phyloP scores from a whole-genome alignment of 2,113 vertebrate genomes.

The Pangasianodon gigas region DNA sequence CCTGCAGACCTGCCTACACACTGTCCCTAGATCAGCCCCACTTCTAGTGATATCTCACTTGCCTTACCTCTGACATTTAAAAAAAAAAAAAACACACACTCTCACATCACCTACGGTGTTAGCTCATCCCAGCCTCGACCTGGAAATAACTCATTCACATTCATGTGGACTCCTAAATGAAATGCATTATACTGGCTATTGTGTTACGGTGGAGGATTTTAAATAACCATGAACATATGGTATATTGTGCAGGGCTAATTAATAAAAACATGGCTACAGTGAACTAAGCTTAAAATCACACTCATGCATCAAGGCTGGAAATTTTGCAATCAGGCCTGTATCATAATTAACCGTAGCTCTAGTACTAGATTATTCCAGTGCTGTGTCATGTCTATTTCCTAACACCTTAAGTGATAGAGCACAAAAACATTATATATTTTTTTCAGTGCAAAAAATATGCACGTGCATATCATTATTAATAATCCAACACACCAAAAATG shows the following conservation, averaged over 20 bases:
- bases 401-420: background rate
- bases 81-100: background rate
- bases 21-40: background rate
- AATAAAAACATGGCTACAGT: conserved; percentile 19
- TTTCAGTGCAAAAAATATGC: background rate
- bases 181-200: background rate
- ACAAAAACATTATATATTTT: background rate
- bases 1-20: background rate
- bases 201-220: conserved; percentile 14
- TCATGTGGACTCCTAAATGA: conserved; percentile 22
- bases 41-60: background rate
- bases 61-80: conserved; percentile 21
- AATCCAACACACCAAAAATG: background rate
- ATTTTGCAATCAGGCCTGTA: background rate
- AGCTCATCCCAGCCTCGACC: conserved; percentile 3
- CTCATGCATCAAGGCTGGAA: background rate
- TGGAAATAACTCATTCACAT: conserved; percentile 20
- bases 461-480: background rate
- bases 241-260: background rate
- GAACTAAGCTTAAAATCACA: conserved; percentile 4
- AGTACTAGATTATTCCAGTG: background rate
- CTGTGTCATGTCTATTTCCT: background rate
- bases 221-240: conserved; percentile 38
- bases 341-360: no score
- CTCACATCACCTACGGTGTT: background rate